Conservation (phyloP, 2,888 invertebrate species). For the Polydrusus pterygomalis region DNA sequence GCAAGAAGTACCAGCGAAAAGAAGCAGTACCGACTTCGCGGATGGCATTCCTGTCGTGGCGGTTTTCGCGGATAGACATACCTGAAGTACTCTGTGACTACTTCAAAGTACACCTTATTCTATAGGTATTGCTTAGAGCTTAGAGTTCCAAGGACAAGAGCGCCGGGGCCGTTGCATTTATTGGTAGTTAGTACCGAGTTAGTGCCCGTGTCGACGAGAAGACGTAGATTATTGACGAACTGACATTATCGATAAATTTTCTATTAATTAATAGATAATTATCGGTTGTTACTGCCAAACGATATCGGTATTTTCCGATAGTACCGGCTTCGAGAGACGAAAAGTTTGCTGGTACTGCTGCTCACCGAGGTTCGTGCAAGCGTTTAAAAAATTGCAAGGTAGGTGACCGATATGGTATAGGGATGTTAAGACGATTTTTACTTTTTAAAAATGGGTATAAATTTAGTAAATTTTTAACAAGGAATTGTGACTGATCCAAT, state of each 20-base stretch:
- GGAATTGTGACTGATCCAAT: no score
- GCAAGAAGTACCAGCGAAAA: conserved; percentile 51
- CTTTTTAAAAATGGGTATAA: no score
- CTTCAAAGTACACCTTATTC: conserved; percentile 24
- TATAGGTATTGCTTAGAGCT: conserved; percentile 41
- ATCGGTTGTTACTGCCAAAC: conserved; percentile 39
- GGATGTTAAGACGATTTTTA: no score
- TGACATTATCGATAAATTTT: conserved; percentile 40
- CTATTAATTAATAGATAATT: conserved; percentile 26
- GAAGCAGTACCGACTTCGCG: conserved; percentile 49
- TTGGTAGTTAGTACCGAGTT: conserved; percentile 43
- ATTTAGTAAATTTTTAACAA: no score
- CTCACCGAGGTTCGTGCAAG: background rate
- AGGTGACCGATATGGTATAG: background rate
- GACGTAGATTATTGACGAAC: conserved; percentile 21
- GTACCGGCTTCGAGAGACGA: conserved; percentile 31
- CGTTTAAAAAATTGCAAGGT: conserved; percentile 32
- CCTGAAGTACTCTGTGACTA: conserved; percentile 13
- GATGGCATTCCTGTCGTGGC: conserved; percentile 52
- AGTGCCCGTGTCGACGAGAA: conserved; percentile 44
- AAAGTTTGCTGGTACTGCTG: conserved; percentile 14
- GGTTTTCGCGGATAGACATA: conserved; percentile 51
- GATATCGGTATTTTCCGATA: conserved; percentile 36
- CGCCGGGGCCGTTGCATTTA: conserved; percentile 48
- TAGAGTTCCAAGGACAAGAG: conserved; percentile 51